Base-by-base conservation (phyloP, 2,797 vertebrate genomes). In the Salarias fasciatus region DNA sequence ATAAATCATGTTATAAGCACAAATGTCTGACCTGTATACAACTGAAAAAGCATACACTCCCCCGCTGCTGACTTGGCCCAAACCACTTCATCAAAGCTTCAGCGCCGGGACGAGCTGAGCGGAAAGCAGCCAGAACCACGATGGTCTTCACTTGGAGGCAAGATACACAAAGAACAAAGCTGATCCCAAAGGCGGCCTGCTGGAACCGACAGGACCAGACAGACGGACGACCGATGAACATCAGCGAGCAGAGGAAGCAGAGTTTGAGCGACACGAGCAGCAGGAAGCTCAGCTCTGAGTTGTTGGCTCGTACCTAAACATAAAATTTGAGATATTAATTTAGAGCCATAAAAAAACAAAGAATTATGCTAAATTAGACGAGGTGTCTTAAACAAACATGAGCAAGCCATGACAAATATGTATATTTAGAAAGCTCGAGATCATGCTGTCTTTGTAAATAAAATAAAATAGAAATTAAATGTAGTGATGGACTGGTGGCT, bases 231-330 rank as follows among this genome's bases (percentile, higher is more conserved):
- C 89, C 90, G 12, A 90, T 91, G 60, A 91, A 92, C 41, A 90
- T 72, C 62, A 92, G 78, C 0, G 89, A 87, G 73, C 90, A 92
- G 55, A 92, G 72, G 71, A 91, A 92, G 72, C 91, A 91, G 50
- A 91, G 85, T 63, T 90, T 89, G 38, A 92, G 79, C 0, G 90
- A 91, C 63, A 89, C 8, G 12, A 92, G 88, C 8, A 91, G 83
- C 61, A 91, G 72, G 71, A 91, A 92, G 73, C 91, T 92, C 61
- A 93, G 69, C 38, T 92, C 92, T 3, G 89, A 92, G 57, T 92
- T 92, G 77, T 93, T 92, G 50, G 91, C 91, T 38, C 89, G 77
- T 0, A 92, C 91, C 76, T 90, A 6, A 1, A 84, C 11, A 28
- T 1, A 53, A 72, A 2, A 77, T 73, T 14, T 40, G 4, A 11